Evolutionary conservation across 1,140 invertebrate genomes (phyloP), one percentile per base, ranked within the genome.

Genomic region (Drosophila elegans): DNA sequence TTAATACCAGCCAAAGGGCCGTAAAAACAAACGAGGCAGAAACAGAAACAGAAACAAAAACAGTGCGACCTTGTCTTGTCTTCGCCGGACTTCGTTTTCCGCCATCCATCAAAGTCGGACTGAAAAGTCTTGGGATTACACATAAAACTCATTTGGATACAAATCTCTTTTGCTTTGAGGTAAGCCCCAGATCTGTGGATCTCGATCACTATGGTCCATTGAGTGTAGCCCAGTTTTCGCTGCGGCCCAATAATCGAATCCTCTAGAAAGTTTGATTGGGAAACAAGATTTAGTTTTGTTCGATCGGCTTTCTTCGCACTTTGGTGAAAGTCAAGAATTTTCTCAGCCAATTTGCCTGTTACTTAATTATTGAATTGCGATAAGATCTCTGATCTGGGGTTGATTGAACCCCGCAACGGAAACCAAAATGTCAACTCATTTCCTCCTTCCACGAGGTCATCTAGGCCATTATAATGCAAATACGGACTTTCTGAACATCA

Each of bases 321-420:
- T 76, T 66, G 81, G 78, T 67, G 78, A 86, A 86, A 85, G 74
- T 81, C 54, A 11, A 86, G 80, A 84, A 83, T 85, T 85, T 80
- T 68, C 81, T 64, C 72, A 67, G 21, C 42, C 32, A 27, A 41
- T 10, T 13, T 48, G 34, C 60, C 48, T 13, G 51, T 71, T 13
- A 34, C 46, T 38, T 32, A 57, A 75, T 75, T 75, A 56, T 54
- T 25, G 16, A 79, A 53, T 48, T 42, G 54, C 55, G n/a, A n/a
- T n/a, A n/a, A n/a, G n/a, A n/a, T n/a, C n/a, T n/a, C n/a, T n/a
- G n/a, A n/a, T n/a, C n/a, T n/a, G n/a, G n/a, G n/a, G n/a, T 80
- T 83, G 76, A 73, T 46, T 83, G 81, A 83, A 83, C 81, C 52
- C 52, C 13, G 38, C 61, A 78, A 85, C 78, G 81, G 81, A 69